These are phyloP conservation scores for Thalassophryne amazonica DNA, from an alignment of 2,797 vertebrate genomes.

Conservation along the genomic window DNA sequence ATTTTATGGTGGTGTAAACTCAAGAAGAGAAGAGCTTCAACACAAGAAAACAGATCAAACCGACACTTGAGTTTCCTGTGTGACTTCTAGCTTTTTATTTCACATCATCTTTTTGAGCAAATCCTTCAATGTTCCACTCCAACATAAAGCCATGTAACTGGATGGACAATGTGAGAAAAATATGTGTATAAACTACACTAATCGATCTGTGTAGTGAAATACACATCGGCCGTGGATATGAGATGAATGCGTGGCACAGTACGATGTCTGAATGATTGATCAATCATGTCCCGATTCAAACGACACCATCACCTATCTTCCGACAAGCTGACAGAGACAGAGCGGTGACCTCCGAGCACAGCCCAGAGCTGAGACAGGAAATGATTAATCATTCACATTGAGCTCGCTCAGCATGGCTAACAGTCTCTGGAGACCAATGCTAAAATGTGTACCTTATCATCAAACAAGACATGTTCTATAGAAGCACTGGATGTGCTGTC, in stretches of 20 bases:
- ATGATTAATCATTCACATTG: constrained; percentile 48
- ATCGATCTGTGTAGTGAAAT: constrained; percentile 6
- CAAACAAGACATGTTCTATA: not conserved
- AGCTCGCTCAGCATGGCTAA: not conserved
- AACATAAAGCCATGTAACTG: no score
- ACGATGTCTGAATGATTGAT: constrained; percentile 32
- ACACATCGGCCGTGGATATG: not conserved
- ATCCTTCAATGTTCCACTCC: no score
- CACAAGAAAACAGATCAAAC: no score
- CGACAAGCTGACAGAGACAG: constrained; percentile 27
- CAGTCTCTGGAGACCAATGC: constrained; percentile 14
- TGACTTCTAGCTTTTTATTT: no score
- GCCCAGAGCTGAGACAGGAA: constrained; percentile 48
- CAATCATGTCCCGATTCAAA: constrained; percentile 27
- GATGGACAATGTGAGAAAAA: not conserved
- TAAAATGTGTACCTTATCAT: constrained; percentile 26
- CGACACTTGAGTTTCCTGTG: no score
- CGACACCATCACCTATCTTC: constrained; percentile 21
- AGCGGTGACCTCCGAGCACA: constrained; percentile 44
- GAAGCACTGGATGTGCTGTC: not conserved
- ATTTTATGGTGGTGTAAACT: no score
- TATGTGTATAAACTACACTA: constrained; percentile 16
- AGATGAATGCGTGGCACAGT: constrained; percentile 5
- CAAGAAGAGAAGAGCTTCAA: no score
- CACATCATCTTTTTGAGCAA: no score